Evolutionary conservation across 1,140 invertebrate genomes (phyloP).

Genomic region (Platorchestia sp.): DNA sequence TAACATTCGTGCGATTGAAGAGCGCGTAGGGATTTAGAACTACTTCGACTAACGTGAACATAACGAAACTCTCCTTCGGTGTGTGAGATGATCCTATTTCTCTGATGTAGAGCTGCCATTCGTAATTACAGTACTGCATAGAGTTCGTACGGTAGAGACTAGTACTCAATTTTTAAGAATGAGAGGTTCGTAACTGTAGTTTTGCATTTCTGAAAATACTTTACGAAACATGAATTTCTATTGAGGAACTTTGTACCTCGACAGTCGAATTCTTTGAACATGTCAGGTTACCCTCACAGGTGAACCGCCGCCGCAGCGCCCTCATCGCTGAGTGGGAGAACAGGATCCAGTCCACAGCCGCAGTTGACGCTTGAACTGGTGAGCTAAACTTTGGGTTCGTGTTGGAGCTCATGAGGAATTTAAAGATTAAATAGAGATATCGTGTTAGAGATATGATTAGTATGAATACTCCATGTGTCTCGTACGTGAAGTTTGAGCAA

Average conservation of each 20-base stretch:
- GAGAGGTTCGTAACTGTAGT: background rate
- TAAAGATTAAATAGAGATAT: no score
- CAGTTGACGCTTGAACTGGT: conserved; percentile 7
- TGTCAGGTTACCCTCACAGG: background rate
- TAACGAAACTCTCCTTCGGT: background rate
- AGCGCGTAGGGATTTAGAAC: background rate
- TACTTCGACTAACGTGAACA: background rate
- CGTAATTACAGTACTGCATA: background rate
- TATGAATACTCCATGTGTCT: no score
- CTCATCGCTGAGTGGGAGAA: conserved; percentile 75
- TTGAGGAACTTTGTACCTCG: background rate
- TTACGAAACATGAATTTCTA: background rate
- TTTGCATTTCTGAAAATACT: background rate
- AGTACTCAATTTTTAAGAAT: background rate
- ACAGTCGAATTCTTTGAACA: background rate
- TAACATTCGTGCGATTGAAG: background rate
- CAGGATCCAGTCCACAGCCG: conserved; percentile 71
- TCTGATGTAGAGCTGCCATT: background rate
- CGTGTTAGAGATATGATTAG: no score
- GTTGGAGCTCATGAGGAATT: no score
- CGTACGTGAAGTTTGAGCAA: no score
- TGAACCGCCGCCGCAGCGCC: conserved; percentile 70
- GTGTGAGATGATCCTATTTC: background rate
- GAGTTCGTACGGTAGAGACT: background rate
- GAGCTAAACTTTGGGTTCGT: background rate